phyloP scores from a whole-genome alignment of 2,888 invertebrate species.

The Cryptocephalus moraei region DNA sequence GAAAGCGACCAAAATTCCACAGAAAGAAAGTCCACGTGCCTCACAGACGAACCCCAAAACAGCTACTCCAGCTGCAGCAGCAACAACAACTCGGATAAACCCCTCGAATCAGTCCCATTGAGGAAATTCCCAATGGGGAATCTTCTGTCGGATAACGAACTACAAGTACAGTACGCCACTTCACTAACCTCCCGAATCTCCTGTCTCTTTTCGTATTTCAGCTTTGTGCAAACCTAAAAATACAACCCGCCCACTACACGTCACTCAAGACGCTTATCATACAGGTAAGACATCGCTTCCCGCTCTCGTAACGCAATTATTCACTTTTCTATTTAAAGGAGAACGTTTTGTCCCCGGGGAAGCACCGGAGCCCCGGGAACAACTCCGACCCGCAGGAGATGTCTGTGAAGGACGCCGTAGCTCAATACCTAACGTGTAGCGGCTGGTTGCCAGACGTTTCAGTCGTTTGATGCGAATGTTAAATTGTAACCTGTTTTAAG shows the following conservation, averaged over 20 bases:
- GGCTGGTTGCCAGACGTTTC: slow-evolving; percentile 33
- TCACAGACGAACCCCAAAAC: slow-evolving; percentile 49
- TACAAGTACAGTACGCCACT: slow-evolving; percentile 41
- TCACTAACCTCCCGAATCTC: not conserved
- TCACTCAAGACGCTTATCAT: slow-evolving; percentile 81
- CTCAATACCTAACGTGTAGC: slow-evolving; percentile 30
- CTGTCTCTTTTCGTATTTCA: slow-evolving; percentile 33
- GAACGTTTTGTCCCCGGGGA: slow-evolving; percentile 25
- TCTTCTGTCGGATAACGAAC: slow-evolving; percentile 56
- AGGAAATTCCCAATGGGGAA: slow-evolving; percentile 19
- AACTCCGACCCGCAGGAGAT: slow-evolving; percentile 20
- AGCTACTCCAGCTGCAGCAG: slow-evolving; percentile 38
- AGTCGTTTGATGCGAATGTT: slow-evolving; percentile 12
- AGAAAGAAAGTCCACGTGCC: slow-evolving; percentile 81
- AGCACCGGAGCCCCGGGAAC: slow-evolving; percentile 16
- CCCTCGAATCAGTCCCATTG: slow-evolving; percentile 9
- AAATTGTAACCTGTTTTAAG: no score
- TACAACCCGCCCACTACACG: slow-evolving; percentile 80
- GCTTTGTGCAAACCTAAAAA: slow-evolving; percentile 65
- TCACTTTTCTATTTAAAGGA: slow-evolving; percentile 23
- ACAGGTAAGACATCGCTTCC: slow-evolving; percentile 37
- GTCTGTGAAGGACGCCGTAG: slow-evolving; percentile 29
- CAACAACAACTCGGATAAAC: slow-evolving; percentile 31
- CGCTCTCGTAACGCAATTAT: not conserved
- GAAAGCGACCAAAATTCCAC: slow-evolving; percentile 70